Evolutionary conservation across 2,113 vertebrate species (phyloP), one percentile per base, ranked within the genome.

Genomic region (Trochalopteron elliotii): DNA sequence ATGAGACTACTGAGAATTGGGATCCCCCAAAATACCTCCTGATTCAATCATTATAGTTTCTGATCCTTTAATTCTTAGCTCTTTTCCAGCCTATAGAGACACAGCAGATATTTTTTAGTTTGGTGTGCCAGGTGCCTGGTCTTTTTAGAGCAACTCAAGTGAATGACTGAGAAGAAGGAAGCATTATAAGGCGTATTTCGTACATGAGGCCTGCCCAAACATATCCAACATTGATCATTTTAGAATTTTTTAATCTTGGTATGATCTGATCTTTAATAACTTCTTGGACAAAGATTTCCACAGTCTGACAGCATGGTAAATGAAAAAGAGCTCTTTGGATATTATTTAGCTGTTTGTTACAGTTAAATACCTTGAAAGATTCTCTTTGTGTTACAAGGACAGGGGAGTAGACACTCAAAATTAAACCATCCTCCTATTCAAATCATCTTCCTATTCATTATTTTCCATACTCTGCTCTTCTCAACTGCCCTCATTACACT

Each of bases 131-230:
- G 37, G 30, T 74, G 28, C 18, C 23, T 57, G 6, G 4, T 52
- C 20, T 10, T 72, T 61, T 57, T 39, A 39, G 5, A 61, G 20
- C 5, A 83, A 45, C 2, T 4, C 6, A 40, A 45, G 27, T 67
- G 17, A 82, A 56, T 47, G 44, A 68, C 9, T 47, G 15, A 71
- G 22, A 7, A 64, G 14, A 57, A 6, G n/a, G 9, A 30, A 69
- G 12, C 12, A 17, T 49, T 57, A 8, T 61, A n/a, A 27, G 5
- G 3, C 0, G 0, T 30, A 47, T n/a, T 17, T 15, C 17, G 4
- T 37, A 53, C 17, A 21, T 21, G 14, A 79, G 12, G 12, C 72
- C 59, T 57, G 7, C 21, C 12, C 89, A 50, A 68, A 47, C 4
- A 64, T 11, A 63, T 56, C 21, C 55, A 84, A 33, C 4, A 45